A percentile compares a stretch with the other conserved stretches of the same genome.
Conservation (phyloP, 2,797 vertebrate genomes). For the Hipposideros larvatus region DNA sequence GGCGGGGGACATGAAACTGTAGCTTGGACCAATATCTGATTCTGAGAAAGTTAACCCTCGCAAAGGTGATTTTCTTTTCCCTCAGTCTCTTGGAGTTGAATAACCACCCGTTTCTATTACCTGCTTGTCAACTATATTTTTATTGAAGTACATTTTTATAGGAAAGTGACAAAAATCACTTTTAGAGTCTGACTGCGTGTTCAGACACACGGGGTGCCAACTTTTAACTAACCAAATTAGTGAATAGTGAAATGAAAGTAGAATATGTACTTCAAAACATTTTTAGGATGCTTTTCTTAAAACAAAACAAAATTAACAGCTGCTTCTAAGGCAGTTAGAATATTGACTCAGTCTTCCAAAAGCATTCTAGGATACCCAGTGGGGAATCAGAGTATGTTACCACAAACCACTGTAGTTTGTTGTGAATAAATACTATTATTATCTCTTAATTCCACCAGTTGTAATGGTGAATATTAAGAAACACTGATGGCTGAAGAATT, state of each 20-base stretch:
- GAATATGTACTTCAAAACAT: neutral
- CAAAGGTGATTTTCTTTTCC: conserved; percentile 79
- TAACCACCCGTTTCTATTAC: conserved; percentile 57
- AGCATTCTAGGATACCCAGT: neutral
- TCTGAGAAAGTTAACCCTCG: conserved; percentile 89
- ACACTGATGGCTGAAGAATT: neutral
- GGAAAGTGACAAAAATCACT: neutral
- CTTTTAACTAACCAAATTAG: neutral
- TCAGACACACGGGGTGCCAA: neutral
- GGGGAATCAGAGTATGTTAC: neutral
- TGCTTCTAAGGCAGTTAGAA: neutral
- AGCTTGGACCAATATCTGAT: conserved; percentile 88
- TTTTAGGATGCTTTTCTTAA: neutral
- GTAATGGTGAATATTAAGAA: neutral
- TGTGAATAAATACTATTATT: neutral
- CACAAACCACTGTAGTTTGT: neutral
- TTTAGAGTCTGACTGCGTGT: neutral
- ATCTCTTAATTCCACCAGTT: neutral
- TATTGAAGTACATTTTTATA: neutral
- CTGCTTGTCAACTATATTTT: conserved; percentile 44
- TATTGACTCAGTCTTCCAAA: neutral
- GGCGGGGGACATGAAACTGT: conserved; percentile 87
- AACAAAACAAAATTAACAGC: neutral
- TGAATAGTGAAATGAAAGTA: neutral
- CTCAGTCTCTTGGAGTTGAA: conserved; percentile 52